phyloP scores from a whole-genome alignment of 2,888 invertebrate species.

The Scaptodrosophila latifasciaeformis region DNA sequence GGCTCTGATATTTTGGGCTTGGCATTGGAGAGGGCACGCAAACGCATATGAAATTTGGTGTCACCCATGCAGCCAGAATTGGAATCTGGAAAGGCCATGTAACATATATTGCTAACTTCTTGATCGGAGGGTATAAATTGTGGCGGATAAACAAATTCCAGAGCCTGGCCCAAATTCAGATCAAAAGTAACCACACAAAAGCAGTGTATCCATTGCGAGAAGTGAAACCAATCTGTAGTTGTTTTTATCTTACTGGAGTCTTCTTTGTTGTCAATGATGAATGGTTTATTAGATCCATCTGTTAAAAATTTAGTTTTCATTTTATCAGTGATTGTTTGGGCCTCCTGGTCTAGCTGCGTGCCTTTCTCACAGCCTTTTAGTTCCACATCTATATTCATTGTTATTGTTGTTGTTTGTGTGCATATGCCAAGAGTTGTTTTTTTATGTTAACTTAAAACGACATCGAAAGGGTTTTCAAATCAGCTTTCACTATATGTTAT shows the following conservation, averaged over 20 bases:
- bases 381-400: too few relatives aligned
- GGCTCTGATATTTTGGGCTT: constrained; percentile 6
- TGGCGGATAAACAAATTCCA: constrained; percentile 69
- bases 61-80: constrained; percentile 99
- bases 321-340: constrained; percentile 5
- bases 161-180: constrained; percentile 93
- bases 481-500: too few relatives aligned
- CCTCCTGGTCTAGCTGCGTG: constrained; percentile 9
- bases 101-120: constrained; percentile 95
- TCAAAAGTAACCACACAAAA: constrained; percentile 99
- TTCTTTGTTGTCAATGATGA: constrained; percentile 19
- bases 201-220: constrained; percentile 97
- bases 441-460: too few relatives aligned
- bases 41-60: constrained; percentile 95
- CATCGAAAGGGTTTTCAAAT: too few relatives aligned
- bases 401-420: too few relatives aligned
- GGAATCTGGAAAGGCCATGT: constrained; percentile 98
- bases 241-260: neutral
- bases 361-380: too few relatives aligned
- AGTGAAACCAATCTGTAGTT: constrained; percentile 79
- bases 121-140: constrained; percentile 83
- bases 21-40: constrained; percentile 79
- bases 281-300: constrained; percentile 16
- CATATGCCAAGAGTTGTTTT: too few relatives aligned
- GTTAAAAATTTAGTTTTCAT: constrained; percentile 16